Evolutionary conservation across 2,797 vertebrate genomes (phyloP), one percentile per base, ranked within the genome.

Genomic region (Rhynchonycteris naso): DNA sequence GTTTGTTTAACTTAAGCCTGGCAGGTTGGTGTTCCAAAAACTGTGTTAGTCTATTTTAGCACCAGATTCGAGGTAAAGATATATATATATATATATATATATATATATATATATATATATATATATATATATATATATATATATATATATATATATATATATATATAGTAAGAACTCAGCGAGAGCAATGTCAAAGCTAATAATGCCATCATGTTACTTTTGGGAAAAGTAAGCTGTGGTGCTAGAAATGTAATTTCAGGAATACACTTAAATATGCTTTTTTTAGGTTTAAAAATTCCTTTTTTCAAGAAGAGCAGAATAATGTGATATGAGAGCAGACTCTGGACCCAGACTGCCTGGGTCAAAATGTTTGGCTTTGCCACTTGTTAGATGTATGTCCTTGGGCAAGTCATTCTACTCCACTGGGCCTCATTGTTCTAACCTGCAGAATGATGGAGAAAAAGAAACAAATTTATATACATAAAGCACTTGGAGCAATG

Each of bases 1-100:
- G 14, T 87, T 91, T 94, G 52, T 95, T 96, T 84, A 68, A 59
- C 28, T 87, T 94, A 14, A 0, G 18, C 78, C 35, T 90, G 66
- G 74, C 9, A 86, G 6, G 12, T 54, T 30, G 35, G 50, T 90
- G 10, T 3, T 82, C 6, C 22, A 56, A 71, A 80, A 56, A 43
- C 56, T 87, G 91, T 19, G 5, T 59, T 68, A 87, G 56, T 86
- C 50, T 24, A 0, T 80, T 61, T 91, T 79, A 10, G 22, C 69
- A n/a, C 47, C 24, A 59, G 61, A 79, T 84, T 59, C 33, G 38
- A 93, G 21, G 10, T 78, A 33, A 82, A 91, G 58, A 93, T 84
- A 47, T 35, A 35, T 69, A n/a, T 54, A 88, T 84, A 47, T 35
- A 35, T 69, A n/a, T 54, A 88, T 84, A 47, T 35, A 35, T 69